Base-by-base conservation (phyloP, 2,797 vertebrate species). In the Schizopygopsis pylzovi region DNA sequence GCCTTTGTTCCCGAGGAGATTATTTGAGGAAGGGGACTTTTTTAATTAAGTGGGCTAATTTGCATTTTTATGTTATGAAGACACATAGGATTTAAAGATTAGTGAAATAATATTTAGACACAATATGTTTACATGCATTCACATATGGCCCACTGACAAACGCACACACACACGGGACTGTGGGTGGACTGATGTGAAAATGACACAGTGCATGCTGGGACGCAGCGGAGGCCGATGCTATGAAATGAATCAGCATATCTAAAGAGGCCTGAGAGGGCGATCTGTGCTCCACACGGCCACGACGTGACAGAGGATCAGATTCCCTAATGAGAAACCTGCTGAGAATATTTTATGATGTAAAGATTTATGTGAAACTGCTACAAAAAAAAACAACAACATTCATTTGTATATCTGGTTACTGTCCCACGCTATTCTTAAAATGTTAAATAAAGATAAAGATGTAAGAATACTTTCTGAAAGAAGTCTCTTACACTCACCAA, bases 271-370 rank as follows among this genome's bases (percentile, higher is more conserved):
- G 56, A 83, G 82, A 83, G 82, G 45, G 25, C 5, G 43, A 83
- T 52, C 43, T 67, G 71, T 52, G 67, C 82, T 83, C 43, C 72
- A 65, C 71, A 76, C 56, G 15, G 13, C 6, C 71, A 7, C 33
- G 5, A 76, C 4, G 56, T 65, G 59, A 76, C 71, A 75, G 49
- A 72, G 33, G 18, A 59, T 82, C 49, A 89, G 90, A 15, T 33
- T 92, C 90, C 86, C 92, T 93, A 76, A 91, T 97, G 96, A 89
- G 71, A 83, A 76, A 65, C 82, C 72, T 83, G 59, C 72, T 39
- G 82, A 83, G 59, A 76, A 37, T 25, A 39, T 65, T 83, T 76
- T 8, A 65, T 18, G 9, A 65, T 13, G 20, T 41, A 70, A 54
- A 54, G 52, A 77, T 65, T 65, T 13, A 45, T 43, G 37, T 22